A percentile compares a stretch with the other conserved stretches of the same genome.
Conservation (phyloP, 2,113 vertebrate genomes). For the Pyrgilauda ruficollis region DNA sequence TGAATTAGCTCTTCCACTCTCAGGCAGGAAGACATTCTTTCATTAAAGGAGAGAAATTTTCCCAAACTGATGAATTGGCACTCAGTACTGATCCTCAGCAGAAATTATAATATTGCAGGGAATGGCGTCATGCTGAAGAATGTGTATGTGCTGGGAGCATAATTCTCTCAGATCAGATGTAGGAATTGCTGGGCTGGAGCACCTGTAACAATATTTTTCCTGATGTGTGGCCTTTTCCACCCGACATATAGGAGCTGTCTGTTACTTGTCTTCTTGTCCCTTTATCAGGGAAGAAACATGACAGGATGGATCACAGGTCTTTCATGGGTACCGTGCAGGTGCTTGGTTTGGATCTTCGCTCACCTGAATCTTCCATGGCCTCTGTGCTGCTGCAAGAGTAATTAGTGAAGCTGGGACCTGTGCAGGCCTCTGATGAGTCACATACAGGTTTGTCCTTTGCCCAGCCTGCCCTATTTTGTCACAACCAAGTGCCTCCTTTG, state of each 20-base stretch:
- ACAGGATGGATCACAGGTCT: background rate
- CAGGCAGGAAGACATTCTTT: background rate
- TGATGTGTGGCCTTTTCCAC: background rate
- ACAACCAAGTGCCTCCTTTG: background rate
- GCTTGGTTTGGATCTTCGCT: background rate
- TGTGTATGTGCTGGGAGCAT: background rate
- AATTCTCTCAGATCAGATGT: background rate
- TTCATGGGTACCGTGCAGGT: background rate
- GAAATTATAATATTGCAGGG: background rate
- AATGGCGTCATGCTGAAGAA: background rate
- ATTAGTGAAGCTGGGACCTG: background rate
- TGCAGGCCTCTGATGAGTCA: background rate
- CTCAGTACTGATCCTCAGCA: background rate
- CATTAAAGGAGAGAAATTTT: background rate
- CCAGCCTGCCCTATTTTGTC: background rate
- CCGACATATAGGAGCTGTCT: background rate
- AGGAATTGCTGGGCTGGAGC: background rate
- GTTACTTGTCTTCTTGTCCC: background rate
- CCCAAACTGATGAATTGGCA: background rate
- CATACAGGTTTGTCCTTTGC: background rate
- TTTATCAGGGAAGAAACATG: background rate
- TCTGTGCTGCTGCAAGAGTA: background rate
- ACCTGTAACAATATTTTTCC: background rate
- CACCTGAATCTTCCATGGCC: background rate
- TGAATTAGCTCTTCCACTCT: background rate